phyloP scores from a whole-genome alignment of 2,888 invertebrate species.

The Hecatera dysodea region DNA sequence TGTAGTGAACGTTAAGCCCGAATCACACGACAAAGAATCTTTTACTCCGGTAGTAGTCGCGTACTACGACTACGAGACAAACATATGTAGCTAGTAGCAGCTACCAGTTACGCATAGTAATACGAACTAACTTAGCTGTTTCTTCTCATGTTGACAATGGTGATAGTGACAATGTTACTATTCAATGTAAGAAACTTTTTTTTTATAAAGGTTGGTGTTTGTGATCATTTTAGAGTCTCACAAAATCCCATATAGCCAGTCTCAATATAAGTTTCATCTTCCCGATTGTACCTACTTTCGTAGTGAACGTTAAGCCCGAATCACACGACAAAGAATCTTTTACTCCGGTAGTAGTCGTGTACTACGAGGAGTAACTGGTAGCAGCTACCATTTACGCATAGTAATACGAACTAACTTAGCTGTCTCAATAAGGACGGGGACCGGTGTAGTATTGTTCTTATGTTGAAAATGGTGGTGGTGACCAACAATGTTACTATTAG shows the following conservation, averaged over 20 bases:
- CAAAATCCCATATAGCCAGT: background rate
- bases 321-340: background rate
- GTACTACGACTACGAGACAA: too few relatives aligned
- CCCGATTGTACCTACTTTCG: background rate
- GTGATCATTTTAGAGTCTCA: background rate
- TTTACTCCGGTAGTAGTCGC: background rate
- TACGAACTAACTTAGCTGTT: background rate
- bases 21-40: background rate
- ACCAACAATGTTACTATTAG: background rate
- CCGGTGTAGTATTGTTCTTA: background rate
- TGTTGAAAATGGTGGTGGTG: background rate
- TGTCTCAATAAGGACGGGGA: background rate
- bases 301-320: background rate
- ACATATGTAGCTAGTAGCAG: background rate
- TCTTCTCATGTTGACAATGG: background rate
- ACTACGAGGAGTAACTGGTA: background rate
- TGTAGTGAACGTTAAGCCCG: background rate
- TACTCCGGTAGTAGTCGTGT: background rate
- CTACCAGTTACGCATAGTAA: slow-evolving; percentile 11
- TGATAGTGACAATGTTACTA: background rate
- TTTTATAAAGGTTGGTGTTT: too few relatives aligned
- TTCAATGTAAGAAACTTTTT: background rate
- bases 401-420: slow-evolving; percentile 2
- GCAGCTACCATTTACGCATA: slow-evolving; percentile 7
- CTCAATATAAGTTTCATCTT: background rate